Evolutionary conservation across 2,797 vertebrate genomes (phyloP), one percentile per base, ranked within the genome.

Genomic region (Esox masquinongy): DNA sequence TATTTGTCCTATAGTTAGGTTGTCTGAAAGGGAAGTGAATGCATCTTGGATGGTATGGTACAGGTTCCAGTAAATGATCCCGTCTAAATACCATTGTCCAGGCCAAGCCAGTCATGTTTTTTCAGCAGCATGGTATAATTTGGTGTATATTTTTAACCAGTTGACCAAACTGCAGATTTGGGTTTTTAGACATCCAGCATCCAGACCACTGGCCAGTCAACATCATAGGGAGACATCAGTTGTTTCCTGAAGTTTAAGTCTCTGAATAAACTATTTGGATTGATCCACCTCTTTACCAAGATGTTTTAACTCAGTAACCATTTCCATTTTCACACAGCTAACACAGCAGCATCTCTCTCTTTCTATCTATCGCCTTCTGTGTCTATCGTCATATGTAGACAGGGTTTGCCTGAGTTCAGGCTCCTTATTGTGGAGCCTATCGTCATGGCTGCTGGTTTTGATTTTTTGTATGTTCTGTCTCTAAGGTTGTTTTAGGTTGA

Each of bases 111-210:
- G 50, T 50, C 70, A 50, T 71, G 50, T 68, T 39, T 19, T 78
- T 74, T 84, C 79, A 63, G 67, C 66, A 74, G 74, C 36, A 72
- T 74, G 70, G 80, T 88, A 81, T 87, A 87, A 88, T 87, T 88
- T 79, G 77, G 82, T 66, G 12, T 56, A 79, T 87, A 87, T 87
- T 86, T 87, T 86, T 87, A 80, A 74, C 68, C 78, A 83, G 72
- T 72, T 76, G 47, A 75, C 68, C 78, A 85, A 70, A 82, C 80
- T 68, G 19, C 80, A 74, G 68, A 53, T 2, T 8, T 56, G 53
- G 53, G 29, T 56, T 61, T 68, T 77, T 70, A 34, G 64, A 53
- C 73, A 39, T 67, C 76, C 39, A 31, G 53, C 7, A n/a, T 22
- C 53, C 51, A 53, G 17, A 19, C 5, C 17, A 16, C 53, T 59